A percentile compares a stretch with the other conserved stretches of the same genome.
Evolutionary conservation across 2,797 vertebrate genomes (phyloP).

Genomic region (Cottoperca gobio): DNA sequence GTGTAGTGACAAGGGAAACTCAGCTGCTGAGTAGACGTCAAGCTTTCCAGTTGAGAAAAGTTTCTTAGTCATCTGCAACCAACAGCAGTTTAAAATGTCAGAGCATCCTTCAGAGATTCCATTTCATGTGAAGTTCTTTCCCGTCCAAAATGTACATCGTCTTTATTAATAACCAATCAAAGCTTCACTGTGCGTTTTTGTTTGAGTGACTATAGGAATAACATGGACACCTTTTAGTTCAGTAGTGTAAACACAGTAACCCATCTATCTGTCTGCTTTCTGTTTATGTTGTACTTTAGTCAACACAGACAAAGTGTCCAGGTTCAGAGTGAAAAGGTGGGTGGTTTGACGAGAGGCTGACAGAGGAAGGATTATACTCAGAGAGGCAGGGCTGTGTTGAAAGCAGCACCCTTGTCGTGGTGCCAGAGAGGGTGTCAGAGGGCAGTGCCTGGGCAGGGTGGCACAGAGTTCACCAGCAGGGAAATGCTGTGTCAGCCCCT

Average conservation of each 20-base stretch:
- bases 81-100: not conserved
- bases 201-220: not conserved
- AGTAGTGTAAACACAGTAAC: not conserved
- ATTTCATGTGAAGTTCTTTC: not conserved
- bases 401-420: constrained; percentile 42
- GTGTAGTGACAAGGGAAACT: too few relatives aligned
- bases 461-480: constrained; percentile 68
- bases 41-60: not conserved
- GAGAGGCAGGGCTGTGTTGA: constrained; percentile 16
- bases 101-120: not conserved
- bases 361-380: constrained; percentile 18
- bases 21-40: too few relatives aligned
- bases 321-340: constrained; percentile 13
- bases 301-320: not conserved
- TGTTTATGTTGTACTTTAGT: constrained; percentile 2
- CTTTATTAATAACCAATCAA: not conserved
- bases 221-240: not conserved
- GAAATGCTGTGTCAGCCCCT: constrained; percentile 61
- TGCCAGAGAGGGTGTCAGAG: constrained; percentile 56
- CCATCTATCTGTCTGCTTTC: constrained; percentile 17
- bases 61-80: not conserved
- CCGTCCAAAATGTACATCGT: not conserved
- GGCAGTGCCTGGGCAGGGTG: constrained; percentile 62
- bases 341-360: constrained; percentile 14
- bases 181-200: not conserved